Percentiles rank a stretch among this genome's conserved stretches.
Evolutionary conservation across 2,888 invertebrate genomes (phyloP).

Genomic region (Morpho helenor): DNA sequence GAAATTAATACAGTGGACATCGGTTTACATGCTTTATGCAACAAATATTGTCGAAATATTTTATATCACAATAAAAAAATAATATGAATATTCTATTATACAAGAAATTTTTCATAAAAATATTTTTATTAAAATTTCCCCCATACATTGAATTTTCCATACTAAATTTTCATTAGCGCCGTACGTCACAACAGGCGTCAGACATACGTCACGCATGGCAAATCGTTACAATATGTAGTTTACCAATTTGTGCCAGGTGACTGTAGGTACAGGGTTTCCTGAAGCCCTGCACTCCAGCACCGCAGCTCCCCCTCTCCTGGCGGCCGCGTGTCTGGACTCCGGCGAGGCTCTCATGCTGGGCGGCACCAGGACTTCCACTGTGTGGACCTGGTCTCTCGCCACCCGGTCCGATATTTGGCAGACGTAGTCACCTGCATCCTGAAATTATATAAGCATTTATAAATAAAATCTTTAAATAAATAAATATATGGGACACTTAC

Average conservation of each 20-base stretch:
- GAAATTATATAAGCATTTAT: conserved; percentile 25
- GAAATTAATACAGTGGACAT: conserved; percentile 17
- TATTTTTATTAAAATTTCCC: too few species aligned
- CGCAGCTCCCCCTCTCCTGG: conserved; percentile 82
- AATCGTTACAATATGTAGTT: conserved; percentile 20
- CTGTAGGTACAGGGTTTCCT: conserved; percentile 85
- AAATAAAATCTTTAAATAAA: too few species aligned
- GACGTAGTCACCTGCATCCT: conserved; percentile 85
- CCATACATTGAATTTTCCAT: too few species aligned
- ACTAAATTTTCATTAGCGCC: too few species aligned
- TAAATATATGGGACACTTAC: too few species aligned
- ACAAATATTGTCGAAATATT: conserved; percentile 10
- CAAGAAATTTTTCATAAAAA: too few species aligned
- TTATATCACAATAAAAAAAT: conserved; percentile 7
- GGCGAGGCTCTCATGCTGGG: conserved; percentile 84
- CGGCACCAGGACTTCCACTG: conserved; percentile 85
- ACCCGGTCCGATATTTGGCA: conserved; percentile 86
- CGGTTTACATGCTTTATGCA: conserved; percentile 14
- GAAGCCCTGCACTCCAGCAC: conserved; percentile 85
- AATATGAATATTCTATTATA: conserved; percentile 6
- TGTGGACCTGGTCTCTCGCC: conserved; percentile 84
- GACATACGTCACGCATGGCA: too few species aligned
- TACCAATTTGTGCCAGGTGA: conserved; percentile 85
- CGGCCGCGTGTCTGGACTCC: conserved; percentile 81
- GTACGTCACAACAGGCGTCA: too few species aligned